phyloP scores from a whole-genome alignment of 2,888 invertebrate genomes.

The Tillus elongatus region DNA sequence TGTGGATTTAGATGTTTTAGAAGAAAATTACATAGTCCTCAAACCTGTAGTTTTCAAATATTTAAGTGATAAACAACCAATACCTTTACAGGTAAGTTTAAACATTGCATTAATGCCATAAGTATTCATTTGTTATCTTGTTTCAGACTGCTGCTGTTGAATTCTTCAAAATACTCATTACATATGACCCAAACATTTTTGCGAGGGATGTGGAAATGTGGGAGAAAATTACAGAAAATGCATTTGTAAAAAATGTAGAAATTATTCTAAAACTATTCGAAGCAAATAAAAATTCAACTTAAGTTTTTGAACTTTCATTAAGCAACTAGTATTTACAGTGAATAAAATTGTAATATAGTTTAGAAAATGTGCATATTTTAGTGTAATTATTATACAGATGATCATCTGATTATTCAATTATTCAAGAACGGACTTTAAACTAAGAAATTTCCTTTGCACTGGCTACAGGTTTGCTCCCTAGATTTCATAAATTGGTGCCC shows the following conservation, averaged over 20 bases:
- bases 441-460: too few species aligned
- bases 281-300: constrained; percentile 6
- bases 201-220: constrained; percentile 18
- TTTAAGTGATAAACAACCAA: constrained; percentile 52
- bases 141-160: constrained; percentile 46
- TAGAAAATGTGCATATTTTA: too few species aligned
- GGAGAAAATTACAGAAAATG: constrained; percentile 16
- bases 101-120: constrained; percentile 6
- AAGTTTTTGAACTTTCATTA: too few species aligned
- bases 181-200: constrained; percentile 42
- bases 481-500: too few species aligned
- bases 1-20: constrained; percentile 43
- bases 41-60: constrained; percentile 45
- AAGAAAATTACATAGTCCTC: constrained; percentile 38
- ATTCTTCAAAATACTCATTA: constrained; percentile 46
- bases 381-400: too few species aligned
- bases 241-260: constrained; percentile 25
- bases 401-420: too few species aligned
- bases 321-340: too few species aligned
- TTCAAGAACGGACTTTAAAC: too few species aligned
- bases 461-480: too few species aligned
- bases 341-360: too few species aligned
- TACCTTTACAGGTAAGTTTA: constrained; percentile 50
- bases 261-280: constrained; percentile 12
- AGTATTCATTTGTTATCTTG: too few species aligned